Base-by-base conservation (phyloP, 2,113 vertebrate species). In the Sporophila hypoxantha region DNA sequence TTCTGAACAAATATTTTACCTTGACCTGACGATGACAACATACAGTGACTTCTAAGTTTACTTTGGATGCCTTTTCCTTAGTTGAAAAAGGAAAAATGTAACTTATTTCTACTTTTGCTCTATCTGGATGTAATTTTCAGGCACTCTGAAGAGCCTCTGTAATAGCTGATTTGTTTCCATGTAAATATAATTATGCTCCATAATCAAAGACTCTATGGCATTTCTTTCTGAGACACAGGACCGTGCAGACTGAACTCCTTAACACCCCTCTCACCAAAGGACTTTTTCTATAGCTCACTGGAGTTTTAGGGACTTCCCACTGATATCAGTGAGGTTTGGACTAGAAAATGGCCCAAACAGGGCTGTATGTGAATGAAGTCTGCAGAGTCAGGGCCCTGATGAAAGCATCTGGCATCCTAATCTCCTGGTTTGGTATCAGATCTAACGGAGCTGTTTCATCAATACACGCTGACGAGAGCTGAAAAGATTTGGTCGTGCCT, bases 381-480 rank as follows among this genome's bases (percentile, higher is more conserved):
- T 71, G 79, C 19, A 64, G 83, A 83, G 84, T 89, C 82, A 86
- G 67, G 50, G 37, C 71, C 16, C 82, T 74, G 56, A 89, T 87
- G 73, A 91, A 92, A 91, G 90, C 86, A 93, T 87, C 81, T 91
- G 89, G 76, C 57, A 78, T 42, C 80, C 64, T 68, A 85, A 86
- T 76, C 80, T 77, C 85, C 41, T 46, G 49, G 27, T 89, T 74
- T 86, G 77, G 76, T 88, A 89, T 75, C 79, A 79, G 75, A 93
- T 83, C 92, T 90, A 41, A 95, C 53, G 68, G 83, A 94, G 79
- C 77, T 94, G 75, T 93, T 95, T 93, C 75, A 86, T 88, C 88
- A 89, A 34, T 92, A 75, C 76, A 49, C 6, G 30, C 81, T 71
- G 77, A 86, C n/a, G 25, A 85, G 80, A 90, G 46, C 55, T 91